phyloP scores from a whole-genome alignment of 1,140 invertebrate genomes.

The Drosophila biarmipes region DNA sequence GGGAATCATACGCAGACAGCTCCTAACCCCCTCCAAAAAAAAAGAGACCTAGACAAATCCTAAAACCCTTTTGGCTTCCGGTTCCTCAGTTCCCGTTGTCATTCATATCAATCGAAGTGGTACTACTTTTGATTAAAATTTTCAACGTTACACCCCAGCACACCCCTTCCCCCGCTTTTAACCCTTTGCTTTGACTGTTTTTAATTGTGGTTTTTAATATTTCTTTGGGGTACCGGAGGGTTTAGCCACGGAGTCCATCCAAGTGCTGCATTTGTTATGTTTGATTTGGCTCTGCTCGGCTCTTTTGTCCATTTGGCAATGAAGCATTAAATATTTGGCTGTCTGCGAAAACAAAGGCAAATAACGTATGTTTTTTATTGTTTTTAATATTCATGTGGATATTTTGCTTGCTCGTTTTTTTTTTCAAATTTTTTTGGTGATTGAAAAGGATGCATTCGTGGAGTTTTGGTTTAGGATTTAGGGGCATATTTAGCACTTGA shows the following conservation, averaged over 20 bases:
- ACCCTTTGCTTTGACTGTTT: slow-evolving; percentile 40
- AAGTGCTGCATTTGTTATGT: slow-evolving; percentile 54
- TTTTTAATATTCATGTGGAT: slow-evolving; percentile 74
- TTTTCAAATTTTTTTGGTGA: slow-evolving; percentile 1
- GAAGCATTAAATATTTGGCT: slow-evolving; percentile 79
- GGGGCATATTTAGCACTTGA: slow-evolving; percentile 68
- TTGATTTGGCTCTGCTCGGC: slow-evolving; percentile 50
- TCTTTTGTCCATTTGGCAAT: slow-evolving; percentile 55
- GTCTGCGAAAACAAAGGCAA: slow-evolving; percentile 62
- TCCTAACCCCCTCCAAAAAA: slow-evolving; percentile 1
- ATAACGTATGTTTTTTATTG: slow-evolving; percentile 76
- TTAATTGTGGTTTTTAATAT: slow-evolving; percentile 82
- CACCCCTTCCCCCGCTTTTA: not conserved
- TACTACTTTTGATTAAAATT: slow-evolving; percentile 83
- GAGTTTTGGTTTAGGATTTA: slow-evolving; percentile 22
- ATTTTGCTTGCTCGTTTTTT: slow-evolving; percentile 5
- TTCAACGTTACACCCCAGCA: slow-evolving; percentile 40
- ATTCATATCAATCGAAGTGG: slow-evolving; percentile 76
- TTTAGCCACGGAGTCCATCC: slow-evolving; percentile 14
- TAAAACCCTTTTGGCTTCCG: slow-evolving; percentile 39
- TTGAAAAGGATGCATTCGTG: slow-evolving; percentile 15
- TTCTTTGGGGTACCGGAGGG: slow-evolving; percentile 6
- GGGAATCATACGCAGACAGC: slow-evolving; percentile 34
- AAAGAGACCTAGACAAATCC: slow-evolving; percentile 36
- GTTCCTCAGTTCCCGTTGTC: slow-evolving; percentile 41